Evolutionary conservation across 2,797 vertebrate genomes (phyloP).

Genomic region (Acridotheres tristis): DNA sequence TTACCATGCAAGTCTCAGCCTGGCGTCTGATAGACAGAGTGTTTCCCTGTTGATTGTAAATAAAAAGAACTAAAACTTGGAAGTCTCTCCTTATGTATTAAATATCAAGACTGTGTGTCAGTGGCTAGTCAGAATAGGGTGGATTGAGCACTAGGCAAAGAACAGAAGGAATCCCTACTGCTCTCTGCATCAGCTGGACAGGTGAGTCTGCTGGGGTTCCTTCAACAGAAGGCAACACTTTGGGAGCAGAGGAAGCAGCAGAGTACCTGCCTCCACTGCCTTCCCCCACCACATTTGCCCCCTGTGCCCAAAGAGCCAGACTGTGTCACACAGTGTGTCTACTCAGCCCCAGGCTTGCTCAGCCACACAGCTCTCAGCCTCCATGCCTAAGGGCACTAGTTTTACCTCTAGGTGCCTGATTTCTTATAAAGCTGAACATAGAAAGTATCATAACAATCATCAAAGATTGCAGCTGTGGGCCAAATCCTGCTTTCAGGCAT

Average conservation of each 20-base stretch:
- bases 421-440: not conserved
- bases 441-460: not conserved
- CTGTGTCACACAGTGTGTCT: rapidly evolving
- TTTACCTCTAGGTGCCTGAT: not conserved
- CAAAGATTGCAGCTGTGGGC: not conserved
- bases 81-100: not conserved
- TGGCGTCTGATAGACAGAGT: not conserved
- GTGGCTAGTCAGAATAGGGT: not conserved
- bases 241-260: not conserved
- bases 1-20: not conserved
- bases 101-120: not conserved
- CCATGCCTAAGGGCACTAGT: not conserved
- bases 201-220: not conserved
- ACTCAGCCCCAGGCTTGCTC: not conserved
- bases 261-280: not conserved
- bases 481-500: not conserved
- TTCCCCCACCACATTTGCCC: rapidly evolving
- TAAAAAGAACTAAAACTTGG: not conserved
- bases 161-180: not conserved
- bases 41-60: not conserved
- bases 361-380: not conserved
- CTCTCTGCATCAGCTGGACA: not conserved
- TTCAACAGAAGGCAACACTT: not conserved
- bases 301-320: not conserved
- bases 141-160: not conserved